Base-by-base conservation (phyloP, 1,140 invertebrate species). In the Coboldia fuscipes region DNA sequence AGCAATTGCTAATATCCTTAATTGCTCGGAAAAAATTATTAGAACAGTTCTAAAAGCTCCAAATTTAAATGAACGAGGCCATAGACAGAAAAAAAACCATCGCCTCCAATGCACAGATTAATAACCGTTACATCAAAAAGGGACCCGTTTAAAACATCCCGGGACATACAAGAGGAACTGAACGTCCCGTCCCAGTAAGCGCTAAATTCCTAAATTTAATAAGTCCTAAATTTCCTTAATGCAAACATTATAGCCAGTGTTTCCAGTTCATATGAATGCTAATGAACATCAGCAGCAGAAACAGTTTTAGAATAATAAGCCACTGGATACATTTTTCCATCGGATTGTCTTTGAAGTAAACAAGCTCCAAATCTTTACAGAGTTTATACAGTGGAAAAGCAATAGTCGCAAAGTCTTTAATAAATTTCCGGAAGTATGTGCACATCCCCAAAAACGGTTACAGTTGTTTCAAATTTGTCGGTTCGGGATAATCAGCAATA, bases 181-280 rank as follows among this genome's bases (percentile, higher is more conserved):
- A n/a, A n/a, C n/a, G n/a, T n/a, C n/a, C n/a, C n/a, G n/a, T n/a
- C n/a, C n/a, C n/a, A n/a, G n/a, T n/a, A n/a, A n/a, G n/a, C n/a
- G n/a, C n/a, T n/a, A n/a, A n/a, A n/a, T n/a, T n/a, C n/a, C n/a
- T n/a, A n/a, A n/a, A n/a, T n/a, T n/a, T 19, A 69, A 44, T 63
- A 70, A 12, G 51, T 39, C 37, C 54, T 30, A 39, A 64, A 66
- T 33, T 62, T 56, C 33, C 58, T 48, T 3, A 68, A 41, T 1
- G 57, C 58, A 44, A 48, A 49, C 5, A 64, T 45, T 9, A 66
- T 54, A 0, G 62, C 60, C 20, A 68, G 40, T 18, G 52, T 52
- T 46, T 68, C 60, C 31, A 60, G 40, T 41, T 67, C 54, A 34
- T 58, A 61, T 33, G 48, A 56, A 5, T 39, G 42, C 35, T 60